Evolutionary conservation across 2,797 vertebrate species (phyloP).

Genomic region (Acropternis orthonyx): DNA sequence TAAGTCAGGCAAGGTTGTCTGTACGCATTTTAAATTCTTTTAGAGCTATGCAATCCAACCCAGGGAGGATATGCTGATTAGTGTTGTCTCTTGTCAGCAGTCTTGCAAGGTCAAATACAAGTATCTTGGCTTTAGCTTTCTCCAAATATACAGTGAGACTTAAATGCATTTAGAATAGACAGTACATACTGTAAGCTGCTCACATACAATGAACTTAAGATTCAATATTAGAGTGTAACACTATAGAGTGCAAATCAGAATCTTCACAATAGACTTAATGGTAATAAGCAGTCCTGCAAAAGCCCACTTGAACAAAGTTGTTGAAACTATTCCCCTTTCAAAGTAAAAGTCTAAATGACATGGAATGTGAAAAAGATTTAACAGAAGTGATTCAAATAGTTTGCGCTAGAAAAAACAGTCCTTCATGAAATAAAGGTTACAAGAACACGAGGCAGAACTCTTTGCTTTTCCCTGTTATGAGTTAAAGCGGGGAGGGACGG

Average conservation of each 20-base stretch:
- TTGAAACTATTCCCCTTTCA: conserved; percentile 84
- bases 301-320: conserved; percentile 85
- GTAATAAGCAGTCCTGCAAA: conserved; percentile 81
- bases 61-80: conserved; percentile 93
- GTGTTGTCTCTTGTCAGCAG: conserved; percentile 94
- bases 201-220: conserved; percentile 91
- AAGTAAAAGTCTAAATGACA: conserved; percentile 89
- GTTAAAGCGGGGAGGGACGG: conserved; percentile 88
- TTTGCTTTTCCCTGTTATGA: conserved; percentile 87
- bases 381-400: conserved; percentile 82
- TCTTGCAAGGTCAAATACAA: conserved; percentile 90
- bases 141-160: conserved; percentile 92
- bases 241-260: conserved; percentile 98
- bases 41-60: conserved; percentile 87
- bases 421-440: conserved; percentile 89
- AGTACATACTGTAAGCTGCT: conserved; percentile 88
- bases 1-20: conserved; percentile 81
- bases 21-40: conserved; percentile 82
- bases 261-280: conserved; percentile 90
- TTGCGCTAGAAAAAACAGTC: conserved; percentile 89
- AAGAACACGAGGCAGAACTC: conserved; percentile 79
- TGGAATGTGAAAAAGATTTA: conserved; percentile 94
- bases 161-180: conserved; percentile 93
- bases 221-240: conserved; percentile 92
- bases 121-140: conserved; percentile 81